A percentile compares a stretch with the other conserved stretches of the same genome.
These are phyloP conservation scores for Phoxinus dragarum DNA, from an alignment of 2,797 vertebrate genomes.

Conservation along the genomic window DNA sequence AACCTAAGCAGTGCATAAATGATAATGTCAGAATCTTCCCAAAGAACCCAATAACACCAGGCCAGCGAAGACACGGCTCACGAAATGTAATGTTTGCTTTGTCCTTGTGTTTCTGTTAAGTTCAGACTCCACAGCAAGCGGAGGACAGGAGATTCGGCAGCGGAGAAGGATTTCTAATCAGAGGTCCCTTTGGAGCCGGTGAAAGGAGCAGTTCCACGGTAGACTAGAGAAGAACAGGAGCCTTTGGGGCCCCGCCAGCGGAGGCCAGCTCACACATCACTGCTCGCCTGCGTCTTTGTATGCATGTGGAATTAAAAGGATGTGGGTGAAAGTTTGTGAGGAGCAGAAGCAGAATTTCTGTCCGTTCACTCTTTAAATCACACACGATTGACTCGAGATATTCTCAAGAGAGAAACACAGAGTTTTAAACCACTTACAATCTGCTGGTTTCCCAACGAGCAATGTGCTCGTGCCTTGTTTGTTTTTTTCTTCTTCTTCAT, in stretches of 20 bases:
- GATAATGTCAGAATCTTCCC: background rate
- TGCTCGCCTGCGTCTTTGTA: slow-evolving; percentile 45
- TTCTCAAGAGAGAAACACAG: background rate
- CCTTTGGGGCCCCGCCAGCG: slow-evolving; percentile 44
- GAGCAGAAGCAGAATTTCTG: slow-evolving; percentile 34
- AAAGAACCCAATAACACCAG: slow-evolving; percentile 1
- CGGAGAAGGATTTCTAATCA: slow-evolving; percentile 54
- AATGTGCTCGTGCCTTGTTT: background rate
- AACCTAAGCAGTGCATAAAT: background rate
- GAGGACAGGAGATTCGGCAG: slow-evolving; percentile 34
- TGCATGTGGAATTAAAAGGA: slow-evolving; percentile 50
- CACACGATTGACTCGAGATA: slow-evolving; percentile 2
- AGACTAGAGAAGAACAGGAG: slow-evolving; percentile 60
- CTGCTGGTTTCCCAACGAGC: background rate
- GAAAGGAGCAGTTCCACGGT: slow-evolving; percentile 57
- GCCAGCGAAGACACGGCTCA: slow-evolving; percentile 1
- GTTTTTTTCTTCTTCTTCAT: background rate
- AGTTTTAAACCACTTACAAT: background rate
- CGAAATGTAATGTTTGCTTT: slow-evolving; percentile 46
- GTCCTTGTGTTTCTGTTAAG: slow-evolving; percentile 29
- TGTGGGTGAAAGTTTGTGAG: slow-evolving; percentile 59
- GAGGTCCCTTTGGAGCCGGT: slow-evolving; percentile 49
- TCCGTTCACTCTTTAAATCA: slow-evolving; percentile 37
- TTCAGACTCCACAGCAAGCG: slow-evolving; percentile 23
- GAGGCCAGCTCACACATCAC: slow-evolving; percentile 52